These are phyloP conservation scores for Papilio helenus DNA, from an alignment of 1,140 invertebrate species.

Conservation along the genomic window DNA sequence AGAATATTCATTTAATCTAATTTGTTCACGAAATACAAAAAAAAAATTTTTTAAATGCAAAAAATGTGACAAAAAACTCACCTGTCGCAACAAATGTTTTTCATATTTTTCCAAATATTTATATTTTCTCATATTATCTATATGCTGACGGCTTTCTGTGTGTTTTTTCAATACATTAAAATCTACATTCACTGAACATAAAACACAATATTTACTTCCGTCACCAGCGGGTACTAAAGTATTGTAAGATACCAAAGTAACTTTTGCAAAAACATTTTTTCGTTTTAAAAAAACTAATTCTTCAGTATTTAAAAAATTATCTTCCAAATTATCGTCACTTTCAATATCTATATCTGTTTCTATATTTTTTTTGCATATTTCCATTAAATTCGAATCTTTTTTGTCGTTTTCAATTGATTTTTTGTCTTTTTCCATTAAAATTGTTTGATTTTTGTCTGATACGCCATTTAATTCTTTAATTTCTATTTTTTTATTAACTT, in stretches of 20 bases:
- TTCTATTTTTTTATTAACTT: not conserved
- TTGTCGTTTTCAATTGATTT: not conserved
- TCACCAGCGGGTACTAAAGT: slow-evolving; percentile 43
- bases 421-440: not conserved
- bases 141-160: slow-evolving; percentile 37
- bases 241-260: slow-evolving; percentile 46
- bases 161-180: slow-evolving; percentile 39
- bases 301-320: not conserved
- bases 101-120: slow-evolving; percentile 50
- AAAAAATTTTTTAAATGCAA: too few relatives aligned
- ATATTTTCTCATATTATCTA: slow-evolving; percentile 42
- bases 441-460: not conserved
- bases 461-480: not conserved
- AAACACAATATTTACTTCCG: slow-evolving; percentile 46
- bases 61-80: slow-evolving; percentile 20
- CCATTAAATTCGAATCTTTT: not conserved
- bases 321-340: not conserved
- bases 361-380: not conserved
- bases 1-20: too few relatives aligned
- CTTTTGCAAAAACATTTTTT: slow-evolving; percentile 45
- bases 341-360: not conserved
- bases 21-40: too few relatives aligned
- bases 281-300: slow-evolving; percentile 46
- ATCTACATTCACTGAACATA: slow-evolving; percentile 42
- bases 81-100: slow-evolving; percentile 51